phyloP scores from a whole-genome alignment of 2,113 vertebrate genomes.

The Ictidomys tridecemlineatus region DNA sequence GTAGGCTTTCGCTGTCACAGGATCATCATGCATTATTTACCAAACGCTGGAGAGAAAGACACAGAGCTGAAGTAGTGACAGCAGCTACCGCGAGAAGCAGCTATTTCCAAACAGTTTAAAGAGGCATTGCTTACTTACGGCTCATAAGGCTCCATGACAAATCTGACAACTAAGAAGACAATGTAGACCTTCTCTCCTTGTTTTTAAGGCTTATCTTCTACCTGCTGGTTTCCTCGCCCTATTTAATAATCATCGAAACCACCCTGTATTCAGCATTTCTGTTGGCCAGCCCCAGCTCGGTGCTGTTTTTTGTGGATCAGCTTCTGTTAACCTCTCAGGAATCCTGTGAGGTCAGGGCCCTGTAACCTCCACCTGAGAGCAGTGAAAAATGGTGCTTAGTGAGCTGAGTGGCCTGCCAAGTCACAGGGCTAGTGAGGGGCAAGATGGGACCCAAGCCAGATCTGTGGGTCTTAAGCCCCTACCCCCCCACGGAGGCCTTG shows the following conservation, averaged over 20 bases:
- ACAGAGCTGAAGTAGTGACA: not conserved
- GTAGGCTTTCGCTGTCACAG: not conserved
- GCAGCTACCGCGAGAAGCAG: not conserved
- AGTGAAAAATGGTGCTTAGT: not conserved
- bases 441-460: not conserved
- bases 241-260: not conserved
- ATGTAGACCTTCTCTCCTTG: not conserved
- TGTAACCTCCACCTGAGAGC: not conserved
- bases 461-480: not conserved
- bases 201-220: not conserved
- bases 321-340: not conserved
- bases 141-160: not conserved
- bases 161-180: conserved; percentile 17
- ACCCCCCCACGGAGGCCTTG: not conserved
- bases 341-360: not conserved
- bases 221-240: not conserved
- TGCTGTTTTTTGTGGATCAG: not conserved
- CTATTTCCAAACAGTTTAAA: not conserved
- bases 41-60: not conserved
- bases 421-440: not conserved
- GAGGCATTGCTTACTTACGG: not conserved
- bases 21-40: conserved; percentile 15
- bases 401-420: not conserved
- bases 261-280: not conserved
- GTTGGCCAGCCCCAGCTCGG: too few relatives aligned